Percentiles rank a stretch among this genome's conserved stretches.
Conservation (phyloP, 2,113 vertebrate species). For the Barnardius zonarius region DNA sequence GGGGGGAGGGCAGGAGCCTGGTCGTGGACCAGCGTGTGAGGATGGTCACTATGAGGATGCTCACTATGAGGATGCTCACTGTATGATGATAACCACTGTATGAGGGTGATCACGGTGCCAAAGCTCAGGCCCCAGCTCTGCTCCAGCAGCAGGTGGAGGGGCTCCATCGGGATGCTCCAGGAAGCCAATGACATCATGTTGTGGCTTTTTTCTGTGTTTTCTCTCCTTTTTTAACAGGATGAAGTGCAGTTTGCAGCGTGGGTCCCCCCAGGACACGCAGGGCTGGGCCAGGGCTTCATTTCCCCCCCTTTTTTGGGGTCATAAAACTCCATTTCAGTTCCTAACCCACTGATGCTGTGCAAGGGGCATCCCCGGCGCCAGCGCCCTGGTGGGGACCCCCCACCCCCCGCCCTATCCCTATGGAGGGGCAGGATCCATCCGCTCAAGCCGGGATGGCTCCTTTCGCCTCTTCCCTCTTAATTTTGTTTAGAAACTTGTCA, state of each 20-base stretch:
- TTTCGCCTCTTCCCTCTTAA: slow-evolving; percentile 70
- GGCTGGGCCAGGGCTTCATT: background rate
- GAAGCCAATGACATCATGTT: slow-evolving; percentile 20
- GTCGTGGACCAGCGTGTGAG: background rate
- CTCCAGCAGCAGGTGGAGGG: slow-evolving; percentile 11
- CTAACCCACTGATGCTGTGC: background rate
- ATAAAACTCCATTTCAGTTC: background rate
- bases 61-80: background rate
- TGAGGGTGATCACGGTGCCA: background rate
- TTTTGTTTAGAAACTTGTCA: slow-evolving; percentile 74
- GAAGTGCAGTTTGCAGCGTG: slow-evolving; percentile 20
- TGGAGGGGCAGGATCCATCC: slow-evolving; percentile 2
- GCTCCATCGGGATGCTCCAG: background rate
- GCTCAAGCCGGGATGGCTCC: slow-evolving; percentile 52
- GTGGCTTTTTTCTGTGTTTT: background rate
- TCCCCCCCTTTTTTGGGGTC: background rate
- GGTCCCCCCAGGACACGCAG: background rate
- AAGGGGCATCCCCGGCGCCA: background rate
- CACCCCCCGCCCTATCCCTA: background rate
- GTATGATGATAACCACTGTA: background rate
- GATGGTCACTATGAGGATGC: background rate
- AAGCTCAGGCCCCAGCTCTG: background rate
- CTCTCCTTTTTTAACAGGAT: background rate
- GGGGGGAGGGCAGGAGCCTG: background rate
- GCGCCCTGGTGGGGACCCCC: background rate